Conservation (phyloP, 1,140 invertebrate species). For the Hetaerina americana region DNA sequence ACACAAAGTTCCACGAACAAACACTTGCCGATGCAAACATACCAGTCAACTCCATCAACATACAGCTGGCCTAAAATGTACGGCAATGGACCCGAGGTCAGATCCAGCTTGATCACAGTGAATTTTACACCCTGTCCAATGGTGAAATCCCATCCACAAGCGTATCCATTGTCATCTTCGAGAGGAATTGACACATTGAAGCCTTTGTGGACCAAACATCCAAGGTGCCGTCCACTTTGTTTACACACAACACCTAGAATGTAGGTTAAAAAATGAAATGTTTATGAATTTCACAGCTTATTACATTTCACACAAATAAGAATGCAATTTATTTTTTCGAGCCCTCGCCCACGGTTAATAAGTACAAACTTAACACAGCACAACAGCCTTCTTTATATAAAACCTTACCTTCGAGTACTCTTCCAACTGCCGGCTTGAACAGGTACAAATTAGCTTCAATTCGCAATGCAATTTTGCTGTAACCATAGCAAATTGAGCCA, state of each 20-base stretch:
- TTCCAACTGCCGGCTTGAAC: not conserved
- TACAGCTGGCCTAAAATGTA: not conserved
- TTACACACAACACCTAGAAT: not conserved
- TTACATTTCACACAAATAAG: too few relatives aligned
- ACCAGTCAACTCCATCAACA: too few relatives aligned
- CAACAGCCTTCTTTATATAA: too few relatives aligned
- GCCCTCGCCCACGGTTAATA: too few relatives aligned
- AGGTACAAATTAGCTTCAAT: not conserved
- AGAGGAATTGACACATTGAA: not conserved
- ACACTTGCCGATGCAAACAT: too few relatives aligned
- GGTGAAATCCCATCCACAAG: not conserved
- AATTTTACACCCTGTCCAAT: not conserved
- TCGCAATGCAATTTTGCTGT: not conserved
- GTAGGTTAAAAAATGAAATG: too few relatives aligned
- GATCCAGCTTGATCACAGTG: not conserved
- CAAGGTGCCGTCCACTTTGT: not conserved
- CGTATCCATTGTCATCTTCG: not conserved
- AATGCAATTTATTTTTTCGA: too few relatives aligned
- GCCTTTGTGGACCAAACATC: not conserved
- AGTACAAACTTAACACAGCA: too few relatives aligned
- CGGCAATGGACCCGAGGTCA: not conserved
- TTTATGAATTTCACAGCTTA: too few relatives aligned
- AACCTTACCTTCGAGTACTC: not conserved
- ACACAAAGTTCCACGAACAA: too few relatives aligned
- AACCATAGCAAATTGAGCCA: not conserved